Conservation (phyloP, 2,888 invertebrate species). For the Coenonympha arcania region DNA sequence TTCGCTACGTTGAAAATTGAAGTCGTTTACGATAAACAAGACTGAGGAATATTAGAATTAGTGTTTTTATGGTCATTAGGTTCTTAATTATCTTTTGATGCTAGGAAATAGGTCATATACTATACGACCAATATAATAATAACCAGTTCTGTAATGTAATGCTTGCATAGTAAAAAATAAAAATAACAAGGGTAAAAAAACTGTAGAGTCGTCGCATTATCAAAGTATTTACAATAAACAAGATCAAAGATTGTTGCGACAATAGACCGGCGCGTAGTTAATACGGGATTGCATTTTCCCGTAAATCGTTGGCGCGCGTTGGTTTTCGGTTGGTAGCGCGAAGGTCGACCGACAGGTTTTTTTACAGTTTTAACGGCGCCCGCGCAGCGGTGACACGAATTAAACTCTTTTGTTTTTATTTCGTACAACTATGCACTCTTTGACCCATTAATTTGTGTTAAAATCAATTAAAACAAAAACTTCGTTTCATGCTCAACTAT, state of each 20-base stretch:
- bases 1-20: background rate
- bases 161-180: no score
- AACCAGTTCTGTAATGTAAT: no score
- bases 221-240: background rate
- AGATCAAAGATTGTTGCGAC: background rate
- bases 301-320: conserved; percentile 35
- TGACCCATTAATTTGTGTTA: no score
- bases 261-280: conserved; percentile 6
- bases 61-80: background rate
- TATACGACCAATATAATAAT: no score
- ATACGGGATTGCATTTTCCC: conserved; percentile 27
- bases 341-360: conserved; percentile 65
- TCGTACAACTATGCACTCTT: conserved; percentile 19
- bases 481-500: no score
- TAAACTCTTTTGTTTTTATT: conserved; percentile 25
- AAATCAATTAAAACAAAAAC: no score
- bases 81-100: no score
- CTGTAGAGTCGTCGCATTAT: background rate
- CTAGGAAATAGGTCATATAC: no score
- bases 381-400: conserved; percentile 35
- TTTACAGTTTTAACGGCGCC: conserved; percentile 71
- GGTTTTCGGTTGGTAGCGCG: conserved; percentile 59
- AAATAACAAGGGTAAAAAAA: background rate
- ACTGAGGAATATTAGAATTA: background rate
- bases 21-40: background rate